phyloP scores from a whole-genome alignment of 2,797 vertebrate genomes.

The Molothrus aeneus region DNA sequence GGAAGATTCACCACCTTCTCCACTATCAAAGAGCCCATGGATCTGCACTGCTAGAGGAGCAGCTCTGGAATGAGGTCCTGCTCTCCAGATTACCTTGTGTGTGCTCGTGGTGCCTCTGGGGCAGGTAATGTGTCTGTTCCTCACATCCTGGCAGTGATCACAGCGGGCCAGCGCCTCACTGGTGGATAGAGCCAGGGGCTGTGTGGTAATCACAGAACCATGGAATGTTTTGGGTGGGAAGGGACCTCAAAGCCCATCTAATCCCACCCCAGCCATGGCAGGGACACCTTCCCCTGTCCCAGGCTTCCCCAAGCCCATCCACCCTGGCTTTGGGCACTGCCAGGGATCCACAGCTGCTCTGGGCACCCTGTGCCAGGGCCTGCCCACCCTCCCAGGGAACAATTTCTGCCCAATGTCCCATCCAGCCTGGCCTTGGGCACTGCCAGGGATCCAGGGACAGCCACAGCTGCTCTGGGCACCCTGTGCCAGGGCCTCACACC shows the following conservation, averaged over 20 bases:
- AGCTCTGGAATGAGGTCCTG: background rate
- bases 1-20: background rate
- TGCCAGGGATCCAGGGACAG: too few relatives aligned
- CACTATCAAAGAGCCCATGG: background rate
- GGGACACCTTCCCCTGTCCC: background rate
- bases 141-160: background rate
- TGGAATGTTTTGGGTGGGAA: background rate
- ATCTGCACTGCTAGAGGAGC: background rate
- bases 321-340: background rate
- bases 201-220: background rate
- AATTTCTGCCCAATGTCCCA: too few relatives aligned
- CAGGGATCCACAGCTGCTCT: background rate
- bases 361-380: background rate
- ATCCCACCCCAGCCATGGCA: background rate
- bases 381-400: background rate
- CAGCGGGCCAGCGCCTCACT: background rate
- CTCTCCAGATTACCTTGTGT: background rate
- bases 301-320: accelerated
- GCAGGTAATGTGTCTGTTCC: background rate
- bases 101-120: background rate
- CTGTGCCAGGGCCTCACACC: too few relatives aligned
- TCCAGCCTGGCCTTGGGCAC: too few relatives aligned
- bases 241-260: background rate
- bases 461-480: too few relatives aligned
- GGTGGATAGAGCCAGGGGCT: background rate